Conservation (phyloP, 1,140 invertebrate genomes). For the Mizuhopecten yessoensis region DNA sequence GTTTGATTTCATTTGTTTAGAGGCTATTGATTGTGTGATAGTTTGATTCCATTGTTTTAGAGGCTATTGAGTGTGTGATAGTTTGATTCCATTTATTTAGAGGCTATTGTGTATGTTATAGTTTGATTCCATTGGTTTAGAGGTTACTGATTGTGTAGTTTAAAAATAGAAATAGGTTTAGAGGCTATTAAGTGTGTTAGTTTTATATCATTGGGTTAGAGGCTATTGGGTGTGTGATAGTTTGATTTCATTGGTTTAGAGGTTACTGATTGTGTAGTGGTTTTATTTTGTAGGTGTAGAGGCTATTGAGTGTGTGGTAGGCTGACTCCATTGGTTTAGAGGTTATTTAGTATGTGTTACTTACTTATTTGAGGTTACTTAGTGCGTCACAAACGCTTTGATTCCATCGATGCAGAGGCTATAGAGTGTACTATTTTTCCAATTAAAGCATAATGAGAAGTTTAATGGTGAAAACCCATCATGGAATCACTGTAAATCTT, state of each 20-base stretch:
- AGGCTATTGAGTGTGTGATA: background rate
- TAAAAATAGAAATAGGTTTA: too few relatives aligned
- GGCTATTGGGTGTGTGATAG: background rate
- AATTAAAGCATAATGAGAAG: background rate
- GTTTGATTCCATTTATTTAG: background rate
- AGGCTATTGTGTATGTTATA: background rate
- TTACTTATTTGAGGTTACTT: background rate
- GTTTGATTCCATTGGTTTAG: background rate
- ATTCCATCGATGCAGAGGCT: background rate
- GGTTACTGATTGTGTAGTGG: too few relatives aligned
- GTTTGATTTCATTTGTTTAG: background rate
- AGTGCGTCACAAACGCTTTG: background rate
- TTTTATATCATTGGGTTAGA: background rate
- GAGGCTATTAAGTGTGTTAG: too few relatives aligned
- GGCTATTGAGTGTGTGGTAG: too few relatives aligned
- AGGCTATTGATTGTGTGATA: background rate
- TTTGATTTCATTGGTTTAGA: background rate
- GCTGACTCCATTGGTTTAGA: too few relatives aligned
- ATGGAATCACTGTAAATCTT: background rate
- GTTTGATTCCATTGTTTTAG: background rate
- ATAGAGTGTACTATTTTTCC: background rate
- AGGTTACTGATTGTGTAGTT: too few relatives aligned
- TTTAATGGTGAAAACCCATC: background rate
- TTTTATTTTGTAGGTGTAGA: too few relatives aligned
- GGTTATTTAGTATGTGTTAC: too few relatives aligned